Evolutionary conservation across 2,888 invertebrate genomes (phyloP).

Genomic region (Ephialtes manifestator): DNA sequence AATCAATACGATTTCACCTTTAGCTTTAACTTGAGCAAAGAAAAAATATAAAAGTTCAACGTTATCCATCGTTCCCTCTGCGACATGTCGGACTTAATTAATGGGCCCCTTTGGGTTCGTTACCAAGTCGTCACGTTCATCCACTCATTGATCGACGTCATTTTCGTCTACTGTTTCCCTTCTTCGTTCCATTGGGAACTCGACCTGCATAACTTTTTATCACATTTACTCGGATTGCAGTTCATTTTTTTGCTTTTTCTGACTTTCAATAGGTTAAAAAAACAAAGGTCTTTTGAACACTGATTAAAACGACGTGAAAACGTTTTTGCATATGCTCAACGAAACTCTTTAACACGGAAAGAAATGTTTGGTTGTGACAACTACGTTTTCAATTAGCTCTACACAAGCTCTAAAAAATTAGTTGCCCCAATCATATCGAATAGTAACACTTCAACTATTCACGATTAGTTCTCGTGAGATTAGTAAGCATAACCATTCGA

Average conservation of each 20-base stretch:
- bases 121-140: conserved; percentile 1
- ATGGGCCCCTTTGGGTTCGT: conserved; percentile 9
- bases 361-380: no score
- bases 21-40: not conserved
- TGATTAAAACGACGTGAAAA: no score
- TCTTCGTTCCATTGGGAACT: not conserved
- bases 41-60: conserved; percentile 17
- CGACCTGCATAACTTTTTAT: not conserved
- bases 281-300: not conserved
- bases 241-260: not conserved
- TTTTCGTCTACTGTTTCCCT: not conserved
- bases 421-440: no score
- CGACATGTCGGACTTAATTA: not conserved
- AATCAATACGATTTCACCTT: conserved; percentile 4
- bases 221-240: not conserved
- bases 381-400: no score
- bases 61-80: not conserved
- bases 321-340: no score
- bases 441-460: no score
- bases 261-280: not conserved
- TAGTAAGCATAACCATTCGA: no score
- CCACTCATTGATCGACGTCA: not conserved
- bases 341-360: no score
- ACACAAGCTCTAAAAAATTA: no score
- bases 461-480: no score